phyloP scores from a whole-genome alignment of 2,113 vertebrate genomes.

The Paralichthys olivaceus region DNA sequence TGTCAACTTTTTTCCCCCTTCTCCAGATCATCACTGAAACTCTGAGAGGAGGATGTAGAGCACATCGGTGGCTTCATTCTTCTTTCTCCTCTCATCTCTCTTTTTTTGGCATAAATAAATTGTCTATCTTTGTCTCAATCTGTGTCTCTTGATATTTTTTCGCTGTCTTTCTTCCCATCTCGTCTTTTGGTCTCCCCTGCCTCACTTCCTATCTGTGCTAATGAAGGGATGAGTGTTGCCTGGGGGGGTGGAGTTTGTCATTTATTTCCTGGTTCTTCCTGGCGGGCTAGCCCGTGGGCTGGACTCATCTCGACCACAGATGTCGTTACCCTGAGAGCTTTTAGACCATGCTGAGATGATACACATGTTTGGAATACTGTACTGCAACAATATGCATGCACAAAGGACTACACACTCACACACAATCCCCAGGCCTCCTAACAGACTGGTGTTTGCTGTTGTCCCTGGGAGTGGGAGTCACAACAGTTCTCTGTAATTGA shows the following conservation, averaged over 20 bases:
- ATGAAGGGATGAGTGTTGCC: conserved; percentile 59
- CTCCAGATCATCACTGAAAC: conserved; percentile 18
- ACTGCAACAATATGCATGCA: conserved; percentile 3
- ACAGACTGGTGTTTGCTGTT: conserved; percentile 35
- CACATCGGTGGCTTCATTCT: conserved; percentile 10
- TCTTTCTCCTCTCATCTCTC: background rate
- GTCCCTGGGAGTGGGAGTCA: conserved; percentile 44
- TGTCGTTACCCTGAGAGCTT: conserved; percentile 13
- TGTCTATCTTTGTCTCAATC: conserved; percentile 1
- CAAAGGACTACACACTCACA: background rate
- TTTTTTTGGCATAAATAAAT: conserved; percentile 11
- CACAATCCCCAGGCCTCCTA: conserved; percentile 11
- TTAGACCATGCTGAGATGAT: conserved; percentile 11
- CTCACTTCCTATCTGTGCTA: conserved; percentile 31
- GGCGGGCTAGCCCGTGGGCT: conserved; percentile 44
- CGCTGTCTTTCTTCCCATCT: background rate
- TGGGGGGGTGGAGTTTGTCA: conserved; percentile 32
- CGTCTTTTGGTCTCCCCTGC: conserved; percentile 18
- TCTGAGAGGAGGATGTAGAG: background rate
- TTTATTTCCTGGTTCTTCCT: conserved; percentile 44
- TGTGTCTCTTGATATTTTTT: conserved; percentile 31
- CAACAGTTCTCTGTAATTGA: conserved; percentile 62
- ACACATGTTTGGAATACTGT: background rate
- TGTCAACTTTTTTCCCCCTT: background rate
- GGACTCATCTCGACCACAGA: conserved; percentile 31